Base-by-base conservation (phyloP, 2,888 invertebrate species). In the Sphaerophoria taeniata region DNA sequence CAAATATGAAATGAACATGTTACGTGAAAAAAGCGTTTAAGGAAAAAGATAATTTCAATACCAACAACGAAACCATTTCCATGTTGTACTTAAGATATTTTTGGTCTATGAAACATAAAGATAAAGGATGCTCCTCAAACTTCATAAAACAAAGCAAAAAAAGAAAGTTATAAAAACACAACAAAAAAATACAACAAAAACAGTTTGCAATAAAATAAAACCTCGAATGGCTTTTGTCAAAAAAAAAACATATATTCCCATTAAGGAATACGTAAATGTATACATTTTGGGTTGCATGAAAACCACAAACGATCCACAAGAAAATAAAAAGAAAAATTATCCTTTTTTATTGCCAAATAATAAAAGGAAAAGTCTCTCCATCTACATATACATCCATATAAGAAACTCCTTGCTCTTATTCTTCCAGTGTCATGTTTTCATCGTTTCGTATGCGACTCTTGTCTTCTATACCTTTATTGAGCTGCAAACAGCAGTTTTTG, bases 321-420 rank as follows among this genome's bases (percentile, higher is more conserved):
- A 85, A 85, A 85, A 85, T 85, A 85, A 85, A 84, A 85, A 85
- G 69, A 81, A 73, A 81, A 85, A 80, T 77, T 85, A 81, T 85
- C 73, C 81, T 85, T 77, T 24, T 85, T 85, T 85, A 85, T 85
- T 85, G 81, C 81, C 81, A 73, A 81, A 85, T 85, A 85, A 85
- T 85, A 85, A 85, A 85, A 85, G 85, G 76, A 85, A 80, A 81
- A 81, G 81, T 81, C 76, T 70, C 76, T 72, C 70, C 81, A 77
- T 85, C 76, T 85, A 70, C 76, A 78, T 83, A 70, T 71, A 63
- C 53, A 58, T 36, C 6, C 12, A 24, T 72, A 61, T 31, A 43
- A 43, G 31, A 45, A 55, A 71, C 61, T 81, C 31, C 85, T 77
- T 81, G 56, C 72, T 81, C 76, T 73, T 85, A 85, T 75, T 75